These are phyloP conservation scores for Chiroxiphia lanceolata DNA, from an alignment of 2,797 vertebrate genomes.

Conservation along the genomic window DNA sequence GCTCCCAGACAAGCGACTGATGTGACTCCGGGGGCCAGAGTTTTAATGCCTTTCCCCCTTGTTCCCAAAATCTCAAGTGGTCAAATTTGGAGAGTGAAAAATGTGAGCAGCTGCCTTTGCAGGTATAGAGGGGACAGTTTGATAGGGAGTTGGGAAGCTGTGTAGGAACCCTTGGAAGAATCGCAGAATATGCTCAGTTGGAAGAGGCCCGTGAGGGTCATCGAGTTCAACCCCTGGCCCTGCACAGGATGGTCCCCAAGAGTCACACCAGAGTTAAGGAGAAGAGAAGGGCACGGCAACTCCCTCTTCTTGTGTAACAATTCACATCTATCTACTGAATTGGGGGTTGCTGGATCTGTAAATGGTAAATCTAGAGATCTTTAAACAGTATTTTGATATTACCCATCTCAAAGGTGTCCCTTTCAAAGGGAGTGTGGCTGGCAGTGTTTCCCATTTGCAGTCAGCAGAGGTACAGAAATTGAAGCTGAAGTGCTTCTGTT, in stretches of 20 bases:
- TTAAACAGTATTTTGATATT: background rate
- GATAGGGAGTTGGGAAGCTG: background rate
- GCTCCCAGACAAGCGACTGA: background rate
- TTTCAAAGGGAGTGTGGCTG: background rate
- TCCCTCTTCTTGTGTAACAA: background rate
- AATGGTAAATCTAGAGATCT: background rate
- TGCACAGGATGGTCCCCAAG: background rate
- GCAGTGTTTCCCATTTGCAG: background rate
- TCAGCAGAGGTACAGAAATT: background rate
- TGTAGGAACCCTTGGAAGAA: background rate
- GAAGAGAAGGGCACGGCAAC: background rate
- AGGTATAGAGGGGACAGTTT: background rate
- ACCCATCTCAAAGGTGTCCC: background rate
- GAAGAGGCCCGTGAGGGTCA: background rate
- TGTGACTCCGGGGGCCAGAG: background rate
- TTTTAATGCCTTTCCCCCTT: background rate
- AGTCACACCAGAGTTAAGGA: background rate
- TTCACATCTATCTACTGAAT: accelerated
- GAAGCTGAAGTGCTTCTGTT: background rate
- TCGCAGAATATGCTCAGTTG: background rate
- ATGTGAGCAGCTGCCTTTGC: background rate
- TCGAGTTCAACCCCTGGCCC: background rate
- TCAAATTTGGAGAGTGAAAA: background rate
- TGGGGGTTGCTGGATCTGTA: background rate
- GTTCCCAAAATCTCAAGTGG: background rate